These are phyloP conservation scores for Aegotheles bennettii DNA, from an alignment of 2,113 vertebrate species.

Conservation along the genomic window DNA sequence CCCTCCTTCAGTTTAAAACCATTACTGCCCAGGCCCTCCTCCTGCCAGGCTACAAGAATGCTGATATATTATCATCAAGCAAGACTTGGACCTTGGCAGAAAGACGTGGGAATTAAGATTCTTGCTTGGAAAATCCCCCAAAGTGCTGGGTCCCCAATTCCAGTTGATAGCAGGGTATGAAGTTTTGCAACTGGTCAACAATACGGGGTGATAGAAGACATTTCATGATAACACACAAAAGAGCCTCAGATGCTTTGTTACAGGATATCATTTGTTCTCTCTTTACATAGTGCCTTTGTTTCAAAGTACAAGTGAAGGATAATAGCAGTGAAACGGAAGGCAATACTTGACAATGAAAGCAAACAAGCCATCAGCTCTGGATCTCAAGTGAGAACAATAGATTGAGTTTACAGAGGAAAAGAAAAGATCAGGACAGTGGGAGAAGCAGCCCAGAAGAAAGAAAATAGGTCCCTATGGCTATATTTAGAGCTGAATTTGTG, in stretches of 20 bases:
- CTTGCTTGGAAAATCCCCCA: not conserved
- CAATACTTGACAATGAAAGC: conserved; percentile 29
- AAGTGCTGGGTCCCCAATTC: not conserved
- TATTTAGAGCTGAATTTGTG: not conserved
- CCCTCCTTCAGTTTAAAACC: too few species aligned
- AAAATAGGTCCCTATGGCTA: not conserved
- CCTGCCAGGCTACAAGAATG: not conserved
- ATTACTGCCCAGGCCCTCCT: too few species aligned
- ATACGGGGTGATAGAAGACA: not conserved
- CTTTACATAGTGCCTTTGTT: conserved; percentile 37
- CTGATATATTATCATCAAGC: not conserved
- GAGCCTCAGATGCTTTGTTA: not conserved
- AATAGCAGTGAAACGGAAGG: not conserved
- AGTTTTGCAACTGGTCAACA: not conserved
- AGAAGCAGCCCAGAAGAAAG: not conserved
- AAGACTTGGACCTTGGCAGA: not conserved
- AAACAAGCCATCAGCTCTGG: conserved; percentile 32
- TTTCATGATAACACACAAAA: not conserved
- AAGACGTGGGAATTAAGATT: not conserved
- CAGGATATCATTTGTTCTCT: conserved; percentile 8
- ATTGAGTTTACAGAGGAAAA: not conserved
- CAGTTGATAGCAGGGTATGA: not conserved
- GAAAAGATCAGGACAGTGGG: not conserved
- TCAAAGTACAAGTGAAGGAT: conserved; percentile 33
- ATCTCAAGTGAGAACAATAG: conserved; percentile 9